Evolutionary conservation across 2,797 vertebrate genomes (phyloP), one percentile per base, ranked within the genome.

Genomic region (Periophthalmus magnuspinnatus): DNA sequence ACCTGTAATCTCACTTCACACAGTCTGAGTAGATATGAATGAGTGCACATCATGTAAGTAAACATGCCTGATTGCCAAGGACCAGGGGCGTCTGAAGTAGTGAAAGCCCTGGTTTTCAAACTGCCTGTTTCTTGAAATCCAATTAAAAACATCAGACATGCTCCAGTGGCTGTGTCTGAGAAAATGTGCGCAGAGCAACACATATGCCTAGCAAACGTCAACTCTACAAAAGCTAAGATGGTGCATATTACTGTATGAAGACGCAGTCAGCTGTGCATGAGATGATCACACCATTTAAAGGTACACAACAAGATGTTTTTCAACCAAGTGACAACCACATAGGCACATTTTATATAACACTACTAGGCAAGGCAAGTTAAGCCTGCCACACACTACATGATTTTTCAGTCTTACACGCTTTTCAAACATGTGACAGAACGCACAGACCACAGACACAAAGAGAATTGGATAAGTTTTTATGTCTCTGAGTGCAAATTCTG

Each of bases 91-190:
- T 73, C n/a, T 32, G 61, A 69, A 81, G 47, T 32, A 48, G 50
- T 67, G 10, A 47, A 60, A 68, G 52, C 32, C 11, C 5, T 24
- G 32, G 61, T 71, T 69, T 72, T 19, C 21, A 54, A 58, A 34
- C 8, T 74, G 48, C 10, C 72, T 73, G 67, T 71, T 68, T 61
- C 73, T 65, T 65, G 22, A 14, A 38, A 74, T 63, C 24, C 22
- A 74, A 66, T 65, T 70, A 67, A 69, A 17, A 68, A 66, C 45
- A 65, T 45, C 60, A 69, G 58, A 66, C 50, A 45, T 60, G 59
- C 14, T 5, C 16, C 10, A 50, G 9, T 21, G 57, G 61, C 50
- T 57, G 16, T 16, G 22, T 50, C 58, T 69, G n/a, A 14, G 48
- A 16, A 2, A 71, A 47, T 22, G 56, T 45, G 28, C 65, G 69